Conservation (phyloP, 2,113 vertebrate genomes). For the Asarcornis scutulata region DNA sequence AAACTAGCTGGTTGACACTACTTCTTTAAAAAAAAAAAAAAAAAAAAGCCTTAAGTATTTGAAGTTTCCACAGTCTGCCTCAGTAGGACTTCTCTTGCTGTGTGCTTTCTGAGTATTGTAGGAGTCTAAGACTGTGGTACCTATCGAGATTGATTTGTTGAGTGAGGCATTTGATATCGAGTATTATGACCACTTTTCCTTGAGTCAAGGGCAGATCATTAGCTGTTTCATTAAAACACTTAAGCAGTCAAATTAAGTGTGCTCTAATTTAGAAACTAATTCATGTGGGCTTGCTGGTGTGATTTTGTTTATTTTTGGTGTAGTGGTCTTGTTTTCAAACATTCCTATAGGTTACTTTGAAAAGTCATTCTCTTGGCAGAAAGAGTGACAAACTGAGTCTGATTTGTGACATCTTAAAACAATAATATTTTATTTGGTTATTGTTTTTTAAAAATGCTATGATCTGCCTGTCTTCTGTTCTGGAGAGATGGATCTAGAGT, state of each 20-base stretch:
- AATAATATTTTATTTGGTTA: not conserved
- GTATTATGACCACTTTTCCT: not conserved
- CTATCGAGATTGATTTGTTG: not conserved
- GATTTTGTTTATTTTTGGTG: not conserved
- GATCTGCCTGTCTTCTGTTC: not conserved
- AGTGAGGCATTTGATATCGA: not conserved
- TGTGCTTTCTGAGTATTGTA: not conserved
- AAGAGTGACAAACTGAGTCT: not conserved
- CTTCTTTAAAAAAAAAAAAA: not conserved
- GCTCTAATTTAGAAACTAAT: not conserved
- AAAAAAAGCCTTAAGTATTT: not conserved
- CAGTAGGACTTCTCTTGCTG: not conserved
- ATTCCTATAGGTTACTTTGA: not conserved
- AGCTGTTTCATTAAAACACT: rapidly evolving
- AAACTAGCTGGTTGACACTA: not conserved
- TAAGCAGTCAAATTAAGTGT: not conserved
- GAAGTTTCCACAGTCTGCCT: not conserved
- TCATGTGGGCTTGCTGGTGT: not conserved
- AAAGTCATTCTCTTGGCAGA: not conserved
- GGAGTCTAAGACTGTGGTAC: not conserved
- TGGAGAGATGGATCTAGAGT: not conserved
- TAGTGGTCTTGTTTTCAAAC: rapidly evolving
- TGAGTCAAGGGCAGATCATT: not conserved
- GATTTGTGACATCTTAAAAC: not conserved
- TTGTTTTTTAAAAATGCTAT: not conserved